A percentile compares a stretch with the other conserved stretches of the same genome.
These are phyloP conservation scores for Tholera decimalis DNA, from an alignment of 2,888 invertebrate species.

Conservation along the genomic window DNA sequence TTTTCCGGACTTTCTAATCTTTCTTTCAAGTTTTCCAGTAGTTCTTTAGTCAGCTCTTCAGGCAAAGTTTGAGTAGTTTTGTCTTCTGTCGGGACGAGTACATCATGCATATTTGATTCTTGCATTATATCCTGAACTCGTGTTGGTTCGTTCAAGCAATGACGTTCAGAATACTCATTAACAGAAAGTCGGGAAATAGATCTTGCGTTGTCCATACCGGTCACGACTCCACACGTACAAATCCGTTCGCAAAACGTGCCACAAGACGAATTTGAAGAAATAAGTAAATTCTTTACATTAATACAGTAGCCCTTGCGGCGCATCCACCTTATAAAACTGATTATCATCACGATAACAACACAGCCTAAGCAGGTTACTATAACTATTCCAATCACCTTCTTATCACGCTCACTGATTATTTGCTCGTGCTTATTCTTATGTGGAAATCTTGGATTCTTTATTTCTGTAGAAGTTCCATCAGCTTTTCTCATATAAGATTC, in stretches of 20 bases:
- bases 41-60: conserved; percentile 94
- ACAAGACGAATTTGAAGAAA: conserved; percentile 83
- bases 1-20: conserved; percentile 94
- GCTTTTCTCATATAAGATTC: conserved; percentile 87
- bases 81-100: conserved; percentile 86
- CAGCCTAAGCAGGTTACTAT: conserved; percentile 90
- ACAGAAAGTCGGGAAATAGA: conserved; percentile 92
- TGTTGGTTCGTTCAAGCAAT: conserved; percentile 89
- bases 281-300: conserved; percentile 82
- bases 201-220: conserved; percentile 90
- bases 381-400: conserved; percentile 88
- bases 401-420: conserved; percentile 78
- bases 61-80: conserved; percentile 94
- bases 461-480: conserved; percentile 75
- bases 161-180: conserved; percentile 92
- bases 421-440: conserved; percentile 76
- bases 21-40: conserved; percentile 93
- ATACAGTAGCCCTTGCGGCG: conserved; percentile 90
- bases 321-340: conserved; percentile 91
- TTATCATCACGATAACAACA: conserved; percentile 88
- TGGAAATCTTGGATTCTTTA: conserved; percentile 87
- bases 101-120: conserved; percentile 79
- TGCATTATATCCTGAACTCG: conserved; percentile 85
- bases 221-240: conserved; percentile 83
- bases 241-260: conserved; percentile 82